Conservation (phyloP, 2,113 vertebrate genomes). For the Rynchops niger region DNA sequence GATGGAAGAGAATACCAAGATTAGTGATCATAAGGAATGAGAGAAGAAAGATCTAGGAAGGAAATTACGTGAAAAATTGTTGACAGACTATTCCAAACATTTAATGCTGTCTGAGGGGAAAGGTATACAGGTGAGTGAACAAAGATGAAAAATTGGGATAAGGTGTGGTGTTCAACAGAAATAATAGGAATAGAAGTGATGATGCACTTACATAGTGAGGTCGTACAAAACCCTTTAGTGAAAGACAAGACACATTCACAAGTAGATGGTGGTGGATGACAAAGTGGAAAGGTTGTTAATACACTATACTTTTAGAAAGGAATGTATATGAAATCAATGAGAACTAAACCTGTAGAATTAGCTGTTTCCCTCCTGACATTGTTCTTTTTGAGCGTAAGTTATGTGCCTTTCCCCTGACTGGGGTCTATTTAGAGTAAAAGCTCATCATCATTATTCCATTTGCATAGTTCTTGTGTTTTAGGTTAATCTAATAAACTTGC, state of each 20-base stretch:
- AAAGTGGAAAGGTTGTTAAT: not conserved
- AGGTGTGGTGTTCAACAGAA: not conserved
- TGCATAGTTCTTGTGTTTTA: not conserved
- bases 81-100: not conserved
- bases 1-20: not conserved
- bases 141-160: not conserved
- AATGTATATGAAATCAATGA: rapidly evolving
- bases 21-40: not conserved
- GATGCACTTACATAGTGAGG: not conserved
- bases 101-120: not conserved
- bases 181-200: not conserved
- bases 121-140: not conserved
- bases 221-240: not conserved
- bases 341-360: not conserved
- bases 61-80: not conserved
- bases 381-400: not conserved
- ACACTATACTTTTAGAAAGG: not conserved
- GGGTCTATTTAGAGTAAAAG: not conserved
- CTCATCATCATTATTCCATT: not conserved
- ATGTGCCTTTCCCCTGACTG: not conserved
- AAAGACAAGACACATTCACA: not conserved
- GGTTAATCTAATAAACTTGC: not conserved
- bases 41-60: not conserved
- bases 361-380: not conserved
- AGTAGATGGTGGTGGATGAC: not conserved